Evolutionary conservation across 1,140 invertebrate species (phyloP).

Genomic region (Magallana angulata): DNA sequence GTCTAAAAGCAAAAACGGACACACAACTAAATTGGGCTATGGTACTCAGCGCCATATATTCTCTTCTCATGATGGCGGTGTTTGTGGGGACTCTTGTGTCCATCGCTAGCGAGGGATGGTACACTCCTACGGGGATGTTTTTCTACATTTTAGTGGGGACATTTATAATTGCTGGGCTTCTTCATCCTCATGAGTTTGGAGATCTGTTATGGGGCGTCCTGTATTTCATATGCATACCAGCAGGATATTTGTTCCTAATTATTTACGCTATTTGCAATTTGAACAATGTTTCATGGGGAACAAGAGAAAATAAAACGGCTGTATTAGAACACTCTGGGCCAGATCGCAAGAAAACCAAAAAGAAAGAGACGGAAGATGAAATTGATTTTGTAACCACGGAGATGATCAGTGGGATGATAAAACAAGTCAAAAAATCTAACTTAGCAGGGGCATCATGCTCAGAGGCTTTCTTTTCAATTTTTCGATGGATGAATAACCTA

Average conservation of each 20-base stretch:
- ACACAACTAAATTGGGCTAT: slow-evolving; percentile 77
- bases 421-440: slow-evolving; percentile 91
- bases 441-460: slow-evolving; percentile 47
- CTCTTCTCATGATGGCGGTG: slow-evolving; percentile 73
- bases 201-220: slow-evolving; percentile 70
- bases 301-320: slow-evolving; percentile 63
- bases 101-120: slow-evolving; percentile 63
- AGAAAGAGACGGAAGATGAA: slow-evolving; percentile 49
- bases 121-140: slow-evolving; percentile 67
- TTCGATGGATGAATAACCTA: slow-evolving; percentile 55
- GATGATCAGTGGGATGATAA: slow-evolving; percentile 38
- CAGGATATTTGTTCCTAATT: slow-evolving; percentile 71
- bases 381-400: slow-evolving; percentile 41
- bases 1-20: slow-evolving; percentile 85
- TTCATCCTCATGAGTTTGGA: slow-evolving; percentile 71
- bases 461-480: slow-evolving; percentile 50
- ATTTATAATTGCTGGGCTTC: slow-evolving; percentile 68
- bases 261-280: slow-evolving; percentile 74
- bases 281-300: slow-evolving; percentile 72
- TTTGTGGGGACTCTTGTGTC: slow-evolving; percentile 69
- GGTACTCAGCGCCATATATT: slow-evolving; percentile 74
- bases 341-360: slow-evolving; percentile 38
- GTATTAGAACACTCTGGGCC: slow-evolving; percentile 46
- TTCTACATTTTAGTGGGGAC: slow-evolving; percentile 58
- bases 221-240: slow-evolving; percentile 72